Percentiles rank a stretch among this genome's conserved stretches.
Evolutionary conservation across 2,113 vertebrate genomes (phyloP).

Genomic region (Pimephales promelas): DNA sequence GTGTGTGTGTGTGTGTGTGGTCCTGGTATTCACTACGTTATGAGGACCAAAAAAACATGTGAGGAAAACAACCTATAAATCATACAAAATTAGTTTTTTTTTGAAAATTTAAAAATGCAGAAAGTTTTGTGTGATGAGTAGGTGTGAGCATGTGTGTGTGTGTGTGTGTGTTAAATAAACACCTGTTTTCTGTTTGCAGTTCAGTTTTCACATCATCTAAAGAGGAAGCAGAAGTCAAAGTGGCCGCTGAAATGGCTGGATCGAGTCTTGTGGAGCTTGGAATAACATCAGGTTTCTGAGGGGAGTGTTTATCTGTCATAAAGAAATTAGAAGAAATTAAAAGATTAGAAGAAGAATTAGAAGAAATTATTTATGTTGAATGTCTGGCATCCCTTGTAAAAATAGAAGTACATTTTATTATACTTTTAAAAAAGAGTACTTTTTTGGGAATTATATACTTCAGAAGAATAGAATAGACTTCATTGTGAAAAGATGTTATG

Average conservation of each 20-base stretch:
- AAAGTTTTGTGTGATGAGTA: too few relatives aligned
- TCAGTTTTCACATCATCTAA: slow-evolving; percentile 69
- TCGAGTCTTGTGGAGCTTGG: slow-evolving; percentile 75
- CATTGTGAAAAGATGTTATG: too few relatives aligned
- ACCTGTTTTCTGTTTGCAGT: slow-evolving; percentile 71
- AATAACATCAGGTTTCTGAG: slow-evolving; percentile 82
- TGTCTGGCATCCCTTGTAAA: neutral
- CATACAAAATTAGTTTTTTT: too few relatives aligned
- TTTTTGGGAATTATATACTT: neutral
- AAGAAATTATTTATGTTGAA: neutral
- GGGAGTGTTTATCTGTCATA: slow-evolving; percentile 76
- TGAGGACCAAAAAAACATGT: too few relatives aligned
- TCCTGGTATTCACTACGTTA: too few relatives aligned
- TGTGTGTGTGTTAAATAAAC: neutral
- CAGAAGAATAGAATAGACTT: too few relatives aligned
- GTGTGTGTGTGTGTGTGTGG: neutral
- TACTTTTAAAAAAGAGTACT: neutral
- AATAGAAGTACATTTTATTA: neutral
- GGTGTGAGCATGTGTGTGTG: too few relatives aligned
- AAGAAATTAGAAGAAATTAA: too few relatives aligned
- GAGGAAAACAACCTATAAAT: too few relatives aligned
- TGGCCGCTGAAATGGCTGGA: slow-evolving; percentile 78
- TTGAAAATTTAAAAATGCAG: too few relatives aligned
- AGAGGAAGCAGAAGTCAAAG: slow-evolving; percentile 79
- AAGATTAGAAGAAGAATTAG: too few relatives aligned